Evolutionary conservation across 2,888 invertebrate species (phyloP), one percentile per base, ranked within the genome.

Genomic region (Lampropteryx suffumata): DNA sequence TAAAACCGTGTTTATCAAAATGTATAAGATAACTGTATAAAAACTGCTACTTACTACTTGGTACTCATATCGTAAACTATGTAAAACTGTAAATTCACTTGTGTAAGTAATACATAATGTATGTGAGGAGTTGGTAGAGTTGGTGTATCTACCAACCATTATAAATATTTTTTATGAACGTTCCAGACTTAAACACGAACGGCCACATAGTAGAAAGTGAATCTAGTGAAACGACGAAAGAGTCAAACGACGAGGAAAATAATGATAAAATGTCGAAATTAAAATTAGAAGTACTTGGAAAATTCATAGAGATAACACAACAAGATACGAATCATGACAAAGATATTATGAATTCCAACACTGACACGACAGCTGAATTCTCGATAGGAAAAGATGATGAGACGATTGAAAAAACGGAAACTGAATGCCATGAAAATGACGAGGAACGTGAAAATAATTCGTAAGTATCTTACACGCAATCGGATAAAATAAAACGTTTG

Each of bases 251-350:
- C 9, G 32, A 32, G 3, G 33, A 34, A 5, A 40, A 52, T 14
- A 76, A 79, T 44, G 76, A 79, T 11, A 76, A 73, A 57, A 55
- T 74, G 37, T 59, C 76, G 5, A 73, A 73, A 47, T 58, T 89
- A 52, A 73, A 73, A 47, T 58, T 89, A 54, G 78, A 83, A 61
- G 71, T 86, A 1, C 82, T 84, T 8, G 84, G 83, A 37, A 81
- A 79, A 69, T 79, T 82, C 3, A 72, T 88, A 34, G 70, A 76
- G 42, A 50, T 41, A 40, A 33, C 30, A 12, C 52, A 50, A 35
- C 40, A 53, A 32, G 40, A 52, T 30, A 29, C 47, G 32, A 56
- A 60, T 28, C 34, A 37, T 8, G 42, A 45, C 11, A 45, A 39
- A 21, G 61, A 58, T 41, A 45, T 51, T 48, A 29, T 37, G 17